These are phyloP conservation scores for Syrista parreyssii DNA, from an alignment of 2,888 invertebrate genomes.

Conservation along the genomic window DNA sequence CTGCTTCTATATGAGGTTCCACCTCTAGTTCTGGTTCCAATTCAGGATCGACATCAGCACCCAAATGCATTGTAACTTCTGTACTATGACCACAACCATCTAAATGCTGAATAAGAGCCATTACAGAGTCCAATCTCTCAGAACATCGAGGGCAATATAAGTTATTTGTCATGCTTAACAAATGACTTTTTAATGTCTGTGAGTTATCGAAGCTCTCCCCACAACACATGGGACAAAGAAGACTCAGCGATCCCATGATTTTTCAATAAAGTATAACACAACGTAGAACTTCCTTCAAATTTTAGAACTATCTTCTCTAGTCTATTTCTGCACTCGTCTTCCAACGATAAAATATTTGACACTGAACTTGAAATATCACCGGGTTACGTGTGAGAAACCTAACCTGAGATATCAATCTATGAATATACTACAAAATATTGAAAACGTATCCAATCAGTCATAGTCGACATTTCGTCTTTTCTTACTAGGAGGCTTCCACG, in stretches of 20 bases:
- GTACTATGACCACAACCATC: constrained; percentile 55
- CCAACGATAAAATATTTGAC: too few species aligned
- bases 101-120: constrained; percentile 72
- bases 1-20: constrained; percentile 14
- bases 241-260: constrained; percentile 68
- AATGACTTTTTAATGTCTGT: constrained; percentile 68
- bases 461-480: constrained; percentile 38
- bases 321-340: not conserved
- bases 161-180: constrained; percentile 70
- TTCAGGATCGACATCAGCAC: constrained; percentile 9
- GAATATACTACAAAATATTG: constrained; percentile 13
- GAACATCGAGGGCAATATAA: constrained; percentile 73
- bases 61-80: constrained; percentile 23
- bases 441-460: constrained; percentile 24
- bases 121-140: constrained; percentile 68
- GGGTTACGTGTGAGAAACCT: constrained; percentile 14
- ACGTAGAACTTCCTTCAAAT: too few species aligned
- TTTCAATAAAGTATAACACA: constrained; percentile 4
- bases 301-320: not conserved
- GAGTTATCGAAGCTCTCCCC: constrained; percentile 72
- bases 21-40: constrained; percentile 23
- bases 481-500: constrained; percentile 11
- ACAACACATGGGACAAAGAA: constrained; percentile 76
- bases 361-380: too few species aligned
- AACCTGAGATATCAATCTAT: constrained; percentile 19